Base-by-base conservation (phyloP, 2,888 invertebrate species). In the Branchellion lobata region DNA sequence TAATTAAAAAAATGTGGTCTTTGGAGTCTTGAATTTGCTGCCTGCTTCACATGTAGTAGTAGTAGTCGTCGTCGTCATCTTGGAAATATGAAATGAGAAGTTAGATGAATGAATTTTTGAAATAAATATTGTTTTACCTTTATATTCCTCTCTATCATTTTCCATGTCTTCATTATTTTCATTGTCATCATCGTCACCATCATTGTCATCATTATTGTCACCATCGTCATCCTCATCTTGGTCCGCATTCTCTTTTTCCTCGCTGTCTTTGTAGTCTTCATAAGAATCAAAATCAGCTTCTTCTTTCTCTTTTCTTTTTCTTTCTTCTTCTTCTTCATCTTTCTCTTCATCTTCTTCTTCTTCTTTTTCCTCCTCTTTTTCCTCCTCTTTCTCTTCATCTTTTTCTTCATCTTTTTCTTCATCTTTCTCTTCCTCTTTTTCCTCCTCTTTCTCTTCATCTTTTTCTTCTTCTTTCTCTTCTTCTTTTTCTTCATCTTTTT, bases 141-240 rank as follows among this genome's bases (percentile, higher is more conserved):
- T n/a, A n/a, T 40, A 40, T 8, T 14, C 40, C 5, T 40, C 40
- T 40, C 40, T 40, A 40, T 40, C 40, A 8, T 40, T 5, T 40
- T 14, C 40, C 5, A 5, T 14, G 21, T 65, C 65, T 11, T 65
- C 65, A 29, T 65, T 21, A n/a, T 27, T 21, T 11, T 65, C 65
- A 65, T 65, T 21, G n/a, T 65, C 65, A 65, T 65, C 65, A 65
- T 65, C 65, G 21, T 65, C 65, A 65, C 21, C 65, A 65, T 65
- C 65, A 65, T 65, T 5, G 5, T 65, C 65, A 5, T 65, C 65
- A 11, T 65, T 29, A 65, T 65, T 21, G 21, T 65, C 65, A 65
- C 29, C 65, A 11, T 65, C n/a, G 5, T 65, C 65, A 65, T 65
- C n/a, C 24, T 65, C 65, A 11, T 65, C 65, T 27, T 65, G 8